phyloP scores from a whole-genome alignment of 1,140 invertebrate genomes.

The Arctopsyche grandis region DNA sequence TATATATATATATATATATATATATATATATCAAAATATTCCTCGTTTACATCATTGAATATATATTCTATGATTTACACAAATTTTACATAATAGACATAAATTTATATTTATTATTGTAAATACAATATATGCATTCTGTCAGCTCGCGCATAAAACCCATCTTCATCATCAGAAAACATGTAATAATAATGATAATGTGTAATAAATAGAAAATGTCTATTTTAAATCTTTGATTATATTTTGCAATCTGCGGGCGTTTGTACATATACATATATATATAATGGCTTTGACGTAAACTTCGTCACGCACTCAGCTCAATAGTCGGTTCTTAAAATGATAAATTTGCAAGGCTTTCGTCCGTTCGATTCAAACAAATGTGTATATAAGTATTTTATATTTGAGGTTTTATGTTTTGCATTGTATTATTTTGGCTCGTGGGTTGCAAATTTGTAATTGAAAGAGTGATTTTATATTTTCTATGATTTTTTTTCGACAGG shows the following conservation, averaged over 20 bases:
- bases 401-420: no score
- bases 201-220: background rate
- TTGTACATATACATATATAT: background rate
- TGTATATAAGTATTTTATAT: no score
- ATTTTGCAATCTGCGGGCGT: background rate
- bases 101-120: constrained; percentile 24
- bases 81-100: constrained; percentile 34
- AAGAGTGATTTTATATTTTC: no score
- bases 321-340: no score
- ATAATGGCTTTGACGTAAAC: no score
- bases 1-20: no score
- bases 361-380: no score
- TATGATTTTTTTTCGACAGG: no score
- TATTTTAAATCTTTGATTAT: no score
- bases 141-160: background rate
- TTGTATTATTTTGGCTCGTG: background rate
- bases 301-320: no score
- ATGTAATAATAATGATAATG: background rate
- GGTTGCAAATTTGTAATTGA: background rate
- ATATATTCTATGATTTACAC: constrained; percentile 43
- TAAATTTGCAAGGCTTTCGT: no score
- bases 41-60: constrained; percentile 36
- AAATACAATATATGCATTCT: constrained; percentile 14
- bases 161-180: background rate
- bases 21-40: constrained; percentile 33